Evolutionary conservation across 2,113 vertebrate genomes (phyloP).

Genomic region (Climacteris rufus): DNA sequence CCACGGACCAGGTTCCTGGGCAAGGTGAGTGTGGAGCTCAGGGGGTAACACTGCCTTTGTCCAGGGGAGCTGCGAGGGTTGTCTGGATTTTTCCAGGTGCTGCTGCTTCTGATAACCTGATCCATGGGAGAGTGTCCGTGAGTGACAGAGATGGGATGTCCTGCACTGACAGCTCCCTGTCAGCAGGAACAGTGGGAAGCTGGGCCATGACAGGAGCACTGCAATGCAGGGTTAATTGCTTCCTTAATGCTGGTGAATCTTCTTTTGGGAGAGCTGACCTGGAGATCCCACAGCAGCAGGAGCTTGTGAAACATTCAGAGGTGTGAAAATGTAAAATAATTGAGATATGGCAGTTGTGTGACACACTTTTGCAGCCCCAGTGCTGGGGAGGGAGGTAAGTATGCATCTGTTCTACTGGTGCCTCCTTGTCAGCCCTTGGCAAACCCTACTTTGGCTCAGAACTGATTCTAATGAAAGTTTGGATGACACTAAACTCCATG

Average conservation of each 20-base stretch:
- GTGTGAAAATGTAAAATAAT: background rate
- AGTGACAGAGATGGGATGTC: background rate
- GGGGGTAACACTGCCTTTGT: background rate
- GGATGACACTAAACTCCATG: background rate
- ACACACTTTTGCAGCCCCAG: background rate
- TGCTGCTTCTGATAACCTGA: background rate
- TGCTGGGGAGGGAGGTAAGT: background rate
- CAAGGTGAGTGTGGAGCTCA: rapidly evolving
- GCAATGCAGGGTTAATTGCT: background rate
- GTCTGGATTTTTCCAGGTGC: background rate
- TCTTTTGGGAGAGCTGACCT: background rate
- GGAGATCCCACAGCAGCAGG: background rate
- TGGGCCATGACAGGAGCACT: background rate
- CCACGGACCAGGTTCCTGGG: background rate
- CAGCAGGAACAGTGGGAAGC: background rate
- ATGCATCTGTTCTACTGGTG: background rate
- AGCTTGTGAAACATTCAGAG: background rate
- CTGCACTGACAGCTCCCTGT: background rate
- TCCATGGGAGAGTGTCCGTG: background rate
- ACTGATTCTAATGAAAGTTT: background rate
- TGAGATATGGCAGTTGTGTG: background rate
- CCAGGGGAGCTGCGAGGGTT: background rate
- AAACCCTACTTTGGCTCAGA: background rate
- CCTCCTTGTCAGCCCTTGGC: background rate
- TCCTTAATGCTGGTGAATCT: background rate